These are phyloP conservation scores for Acanthopagrus latus DNA, from an alignment of 2,797 vertebrate species.

Conservation along the genomic window DNA sequence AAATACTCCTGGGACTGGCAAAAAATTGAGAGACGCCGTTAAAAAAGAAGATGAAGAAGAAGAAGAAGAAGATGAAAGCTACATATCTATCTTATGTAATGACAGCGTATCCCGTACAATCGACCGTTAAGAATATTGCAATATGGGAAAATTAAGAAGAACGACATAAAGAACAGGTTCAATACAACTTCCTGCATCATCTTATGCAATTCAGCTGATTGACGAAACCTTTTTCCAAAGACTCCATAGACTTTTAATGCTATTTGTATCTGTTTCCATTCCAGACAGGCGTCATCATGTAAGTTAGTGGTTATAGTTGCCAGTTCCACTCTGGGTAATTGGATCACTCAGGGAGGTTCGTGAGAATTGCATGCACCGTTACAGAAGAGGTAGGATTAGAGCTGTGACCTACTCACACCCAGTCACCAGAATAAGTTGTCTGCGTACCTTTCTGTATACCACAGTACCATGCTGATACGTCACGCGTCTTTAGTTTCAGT, in stretches of 20 bases:
- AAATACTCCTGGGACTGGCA: neutral
- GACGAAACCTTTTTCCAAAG: neutral
- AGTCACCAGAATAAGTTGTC: too few relatives aligned
- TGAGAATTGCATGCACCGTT: slow-evolving; percentile 12
- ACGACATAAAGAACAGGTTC: neutral
- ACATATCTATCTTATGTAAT: neutral
- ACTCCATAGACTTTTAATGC: neutral
- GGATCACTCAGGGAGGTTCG: slow-evolving; percentile 43
- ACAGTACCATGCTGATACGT: too few relatives aligned
- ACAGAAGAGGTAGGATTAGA: slow-evolving; percentile 14
- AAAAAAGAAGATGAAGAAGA: too few relatives aligned
- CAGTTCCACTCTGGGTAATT: slow-evolving; percentile 55
- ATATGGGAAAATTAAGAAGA: neutral
- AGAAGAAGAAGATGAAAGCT: neutral
- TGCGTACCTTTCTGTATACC: too few relatives aligned
- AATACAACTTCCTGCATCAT: neutral
- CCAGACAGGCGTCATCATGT: slow-evolving; percentile 47
- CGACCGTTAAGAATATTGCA: neutral
- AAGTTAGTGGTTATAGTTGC: slow-evolving; percentile 21
- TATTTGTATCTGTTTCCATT: slow-evolving; percentile 53
- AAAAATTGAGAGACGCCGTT: neutral
- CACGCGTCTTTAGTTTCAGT: too few relatives aligned
- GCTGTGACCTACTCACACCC: too few relatives aligned
- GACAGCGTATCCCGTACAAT: too few relatives aligned
- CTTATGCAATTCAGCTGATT: neutral